Evolutionary conservation across 2,113 vertebrate genomes (phyloP), one percentile per base, ranked within the genome.

Genomic region (Anolis carolinensis): DNA sequence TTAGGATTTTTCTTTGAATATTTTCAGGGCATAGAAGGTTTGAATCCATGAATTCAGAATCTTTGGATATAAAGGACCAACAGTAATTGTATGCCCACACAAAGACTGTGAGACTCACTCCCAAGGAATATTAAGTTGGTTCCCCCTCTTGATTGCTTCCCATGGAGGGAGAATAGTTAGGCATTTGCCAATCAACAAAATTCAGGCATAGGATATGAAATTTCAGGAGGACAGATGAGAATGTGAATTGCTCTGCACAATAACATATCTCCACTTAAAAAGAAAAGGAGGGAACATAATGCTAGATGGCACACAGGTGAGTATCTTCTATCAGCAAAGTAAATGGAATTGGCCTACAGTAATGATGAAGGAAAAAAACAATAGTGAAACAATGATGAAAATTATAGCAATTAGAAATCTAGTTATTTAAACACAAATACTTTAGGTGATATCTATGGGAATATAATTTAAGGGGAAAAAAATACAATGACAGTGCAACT

Each of bases 361-460:
- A 44, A 44, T 44, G 39, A 44, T 44, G 39, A 44, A 44, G 39
- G 39, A 44, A 44, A 44, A n/a, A 44, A 44, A 44, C 39, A 44
- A 68, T 21, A 18, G 30, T 25, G 34, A 50, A 72, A 63, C 7
- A n/a, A 63, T 21, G n/a, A 50, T 48, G 23, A 80, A 63, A 67
- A 86, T 71, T 36, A 44, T 44, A 16, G 44, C 39, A 75, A 86
- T 68, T 73, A 52, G 68, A 86, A 86, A 81, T 65, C 72, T 27
- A 86, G 32, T 79, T 36, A 39, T 71, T 80, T 63, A 39, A 77
- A 86, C 39, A n/a, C 32, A n/a, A 62, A 73, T 44, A 63, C 25
- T 63, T 80, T n/a, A 71, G 55, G 52, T 63, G 39, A 44, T 36
- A 55, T 50, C 39, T 48, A 63, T 36, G 70, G 27, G 5, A 18